Base-by-base conservation (phyloP, 1,140 invertebrate species). In the Periplaneta americana region DNA sequence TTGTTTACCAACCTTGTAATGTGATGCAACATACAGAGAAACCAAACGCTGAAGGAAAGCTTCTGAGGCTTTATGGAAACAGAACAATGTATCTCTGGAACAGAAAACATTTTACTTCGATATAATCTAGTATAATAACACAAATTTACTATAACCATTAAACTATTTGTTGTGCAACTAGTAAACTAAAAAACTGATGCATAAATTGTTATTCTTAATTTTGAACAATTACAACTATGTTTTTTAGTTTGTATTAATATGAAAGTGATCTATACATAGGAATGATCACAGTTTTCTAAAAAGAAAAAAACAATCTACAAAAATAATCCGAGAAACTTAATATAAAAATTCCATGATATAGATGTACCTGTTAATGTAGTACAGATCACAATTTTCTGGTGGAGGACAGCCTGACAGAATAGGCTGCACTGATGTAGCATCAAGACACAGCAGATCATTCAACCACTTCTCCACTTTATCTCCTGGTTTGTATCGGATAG, bases 61-160 rank as follows among this genome's bases (percentile, higher is more conserved):
- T 89, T 99, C 99, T 0, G 98, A 98, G 0, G 97, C 96, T 88
- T 96, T 96, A 85, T 99, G 97, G 87, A 98, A 99, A 80, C 97
- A 99, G 89, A 99, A 99, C 18, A 99, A 88, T 0, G 98, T 98
- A 86, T 99, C 98, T 82, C 98, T 90, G 81, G 80, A 85, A 85
- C 35, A 35, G 82, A 83, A 83, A 81, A 76, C 28, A 35, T 74
- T n/a, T n/a, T n/a, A n/a, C n/a, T n/a, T n/a, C n/a, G n/a, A n/a
- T n/a, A n/a, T n/a, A n/a, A n/a, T n/a, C n/a, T n/a, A n/a, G n/a
- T n/a, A n/a, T n/a, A n/a, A n/a, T n/a, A n/a, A n/a, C n/a, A n/a
- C n/a, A 15, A 17, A n/a, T 17, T 17, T 17, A 57, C 48, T 17
- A 57, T 57, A 57, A 57, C 15, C 48, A 17, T 17, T 57, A 17